Percentiles rank a stretch among this genome's conserved stretches.
Evolutionary conservation across 2,113 vertebrate species (phyloP).

Genomic region (Typhlomys cinereus): DNA sequence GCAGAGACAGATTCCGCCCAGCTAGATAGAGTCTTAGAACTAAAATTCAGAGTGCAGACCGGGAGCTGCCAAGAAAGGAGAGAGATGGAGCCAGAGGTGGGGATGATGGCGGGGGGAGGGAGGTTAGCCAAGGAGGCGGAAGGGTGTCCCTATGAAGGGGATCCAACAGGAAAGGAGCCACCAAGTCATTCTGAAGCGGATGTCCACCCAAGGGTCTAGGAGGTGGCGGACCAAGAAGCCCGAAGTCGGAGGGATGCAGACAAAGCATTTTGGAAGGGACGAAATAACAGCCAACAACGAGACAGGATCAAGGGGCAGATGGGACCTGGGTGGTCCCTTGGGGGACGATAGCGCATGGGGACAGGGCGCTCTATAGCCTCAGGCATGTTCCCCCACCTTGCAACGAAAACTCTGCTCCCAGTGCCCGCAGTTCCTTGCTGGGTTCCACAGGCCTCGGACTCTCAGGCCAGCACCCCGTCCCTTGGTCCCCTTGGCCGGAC

Average conservation of each 20-base stretch:
- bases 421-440: not conserved
- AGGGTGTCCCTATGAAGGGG: not conserved
- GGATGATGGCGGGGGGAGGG: not conserved
- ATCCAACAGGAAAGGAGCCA: not conserved
- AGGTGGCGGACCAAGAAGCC: not conserved
- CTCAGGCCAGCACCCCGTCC: not conserved
- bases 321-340: accelerated
- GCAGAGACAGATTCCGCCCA: too few species aligned
- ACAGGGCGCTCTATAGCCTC: not conserved
- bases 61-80: not conserved
- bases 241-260: not conserved
- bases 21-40: not conserved
- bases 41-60: not conserved
- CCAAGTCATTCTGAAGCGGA: not conserved
- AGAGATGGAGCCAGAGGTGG: not conserved
- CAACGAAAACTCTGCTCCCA: not conserved
- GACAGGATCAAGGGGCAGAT: not conserved
- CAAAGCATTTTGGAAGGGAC: not conserved
- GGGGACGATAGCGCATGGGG: not conserved
- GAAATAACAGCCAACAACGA: not conserved
- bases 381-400: not conserved
- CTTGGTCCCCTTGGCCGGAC: not conserved
- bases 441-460: not conserved
- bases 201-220: not conserved
- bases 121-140: not conserved